Evolutionary conservation across 2,888 invertebrate species (phyloP).

Genomic region (Drosophila lutescens): DNA sequence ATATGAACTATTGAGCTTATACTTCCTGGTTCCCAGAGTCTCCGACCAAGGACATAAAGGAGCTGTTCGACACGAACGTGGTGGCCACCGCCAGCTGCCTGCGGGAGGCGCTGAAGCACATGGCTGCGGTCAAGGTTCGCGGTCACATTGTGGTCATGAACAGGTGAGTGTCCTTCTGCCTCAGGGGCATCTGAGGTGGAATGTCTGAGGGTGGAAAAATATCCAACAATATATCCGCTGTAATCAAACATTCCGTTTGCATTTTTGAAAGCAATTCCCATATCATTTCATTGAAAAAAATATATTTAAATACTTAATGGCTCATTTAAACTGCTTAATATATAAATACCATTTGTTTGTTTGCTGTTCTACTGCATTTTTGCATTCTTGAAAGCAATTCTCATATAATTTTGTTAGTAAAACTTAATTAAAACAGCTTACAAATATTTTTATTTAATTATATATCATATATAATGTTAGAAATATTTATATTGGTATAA

Average conservation of each 20-base stretch:
- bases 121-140: slow-evolving; percentile 85
- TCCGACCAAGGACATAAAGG: slow-evolving; percentile 79
- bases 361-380: too few species aligned
- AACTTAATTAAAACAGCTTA: too few species aligned
- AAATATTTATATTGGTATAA: too few species aligned
- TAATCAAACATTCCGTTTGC: background rate
- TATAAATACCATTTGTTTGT: too few species aligned
- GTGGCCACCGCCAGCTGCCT: slow-evolving; percentile 86
- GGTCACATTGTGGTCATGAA: slow-evolving; percentile 88
- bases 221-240: background rate
- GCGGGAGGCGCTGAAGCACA: slow-evolving; percentile 86
- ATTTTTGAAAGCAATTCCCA: background rate
- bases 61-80: slow-evolving; percentile 85
- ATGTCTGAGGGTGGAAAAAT: background rate
- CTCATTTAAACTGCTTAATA: background rate
- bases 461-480: too few species aligned
- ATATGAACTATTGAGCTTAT: background rate
- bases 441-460: too few species aligned
- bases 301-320: background rate
- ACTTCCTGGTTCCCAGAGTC: slow-evolving; percentile 62
- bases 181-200: background rate
- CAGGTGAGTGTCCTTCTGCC: slow-evolving; percentile 84
- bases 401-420: too few species aligned
- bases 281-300: background rate
- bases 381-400: too few species aligned